A percentile compares a stretch with the other conserved stretches of the same genome.
phyloP scores from a whole-genome alignment of 2,113 vertebrate genomes.

The Penelope pileata region DNA sequence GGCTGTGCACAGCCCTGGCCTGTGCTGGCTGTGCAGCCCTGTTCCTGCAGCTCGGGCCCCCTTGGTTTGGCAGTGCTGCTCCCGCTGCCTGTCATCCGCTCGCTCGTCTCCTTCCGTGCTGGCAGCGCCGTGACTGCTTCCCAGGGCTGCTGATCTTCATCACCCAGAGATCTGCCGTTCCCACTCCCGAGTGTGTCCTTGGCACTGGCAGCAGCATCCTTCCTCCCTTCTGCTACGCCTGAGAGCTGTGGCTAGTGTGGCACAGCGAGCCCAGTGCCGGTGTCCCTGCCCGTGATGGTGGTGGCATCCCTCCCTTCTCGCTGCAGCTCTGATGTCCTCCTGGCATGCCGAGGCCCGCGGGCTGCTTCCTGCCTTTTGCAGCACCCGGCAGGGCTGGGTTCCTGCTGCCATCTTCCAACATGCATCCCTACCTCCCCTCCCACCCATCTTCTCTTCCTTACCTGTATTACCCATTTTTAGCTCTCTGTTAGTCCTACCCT shows the following conservation, averaged over 20 bases:
- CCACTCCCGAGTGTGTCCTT: neutral
- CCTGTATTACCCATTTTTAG: neutral
- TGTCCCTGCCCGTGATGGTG: neutral
- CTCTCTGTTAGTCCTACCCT: neutral
- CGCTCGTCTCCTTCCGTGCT: neutral
- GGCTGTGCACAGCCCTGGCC: neutral
- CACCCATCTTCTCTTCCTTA: neutral
- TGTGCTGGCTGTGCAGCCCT: fast-evolving
- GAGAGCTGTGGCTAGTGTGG: neutral
- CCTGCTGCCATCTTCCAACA: neutral
- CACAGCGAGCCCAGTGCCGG: fast-evolving
- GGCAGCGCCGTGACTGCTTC: neutral
- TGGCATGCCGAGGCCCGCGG: fast-evolving
- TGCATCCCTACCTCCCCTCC: neutral
- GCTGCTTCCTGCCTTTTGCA: fast-evolving
- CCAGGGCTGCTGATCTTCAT: neutral
- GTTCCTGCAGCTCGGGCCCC: fast-evolving
- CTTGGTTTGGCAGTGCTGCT: neutral
- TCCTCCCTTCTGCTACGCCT: constrained; percentile 20
- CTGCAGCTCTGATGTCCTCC: neutral
- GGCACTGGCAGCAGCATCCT: neutral
- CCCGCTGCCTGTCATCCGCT: neutral
- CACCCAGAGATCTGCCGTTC: neutral
- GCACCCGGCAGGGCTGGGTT: fast-evolving
- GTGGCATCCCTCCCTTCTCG: neutral